These are phyloP conservation scores for Drosophila nr. fundita DNA, from an alignment of 2,888 invertebrate genomes.

Conservation along the genomic window DNA sequence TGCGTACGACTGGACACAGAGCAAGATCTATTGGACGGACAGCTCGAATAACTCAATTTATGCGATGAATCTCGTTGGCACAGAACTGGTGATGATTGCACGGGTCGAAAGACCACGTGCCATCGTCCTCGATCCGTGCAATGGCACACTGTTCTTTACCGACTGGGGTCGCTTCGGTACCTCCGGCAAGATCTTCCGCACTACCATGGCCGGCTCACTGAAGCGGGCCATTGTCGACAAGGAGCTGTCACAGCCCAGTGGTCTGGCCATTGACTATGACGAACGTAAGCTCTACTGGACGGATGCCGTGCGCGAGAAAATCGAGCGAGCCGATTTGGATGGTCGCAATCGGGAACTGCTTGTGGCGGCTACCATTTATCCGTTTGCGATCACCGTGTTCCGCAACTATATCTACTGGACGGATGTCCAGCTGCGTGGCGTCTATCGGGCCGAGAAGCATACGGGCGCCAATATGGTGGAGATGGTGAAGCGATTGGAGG, in stretches of 20 bases:
- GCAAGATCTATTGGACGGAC: constrained; percentile 99
- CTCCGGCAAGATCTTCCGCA: constrained; percentile 96
- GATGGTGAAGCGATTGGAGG: constrained; percentile 96
- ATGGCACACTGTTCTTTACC: constrained; percentile 96
- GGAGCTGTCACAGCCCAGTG: constrained; percentile 97
- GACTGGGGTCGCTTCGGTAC: constrained; percentile 98
- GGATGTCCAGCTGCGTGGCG: constrained; percentile 95
- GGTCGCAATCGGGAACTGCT: constrained; percentile 94
- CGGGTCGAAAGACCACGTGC: constrained; percentile 97
- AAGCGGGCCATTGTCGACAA: constrained; percentile 95
- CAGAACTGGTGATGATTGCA: constrained; percentile 95
- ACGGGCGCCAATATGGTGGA: constrained; percentile 97
- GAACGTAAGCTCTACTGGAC: constrained; percentile 98
- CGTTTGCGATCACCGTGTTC: constrained; percentile 96
- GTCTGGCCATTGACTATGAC: constrained; percentile 97
- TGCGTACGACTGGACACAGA: constrained; percentile 98
- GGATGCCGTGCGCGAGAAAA: constrained; percentile 97
- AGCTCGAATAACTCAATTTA: constrained; percentile 97
- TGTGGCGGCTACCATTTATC: constrained; percentile 96
- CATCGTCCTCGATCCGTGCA: constrained; percentile 98
- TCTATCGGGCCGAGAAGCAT: constrained; percentile 98
- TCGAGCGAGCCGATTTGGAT: constrained; percentile 95
- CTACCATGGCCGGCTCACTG: constrained; percentile 98
- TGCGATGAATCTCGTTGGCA: constrained; percentile 96
- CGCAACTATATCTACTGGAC: constrained; percentile 98